Evolutionary conservation across 1,140 invertebrate species (phyloP).

Genomic region (Cydia pomonella): DNA sequence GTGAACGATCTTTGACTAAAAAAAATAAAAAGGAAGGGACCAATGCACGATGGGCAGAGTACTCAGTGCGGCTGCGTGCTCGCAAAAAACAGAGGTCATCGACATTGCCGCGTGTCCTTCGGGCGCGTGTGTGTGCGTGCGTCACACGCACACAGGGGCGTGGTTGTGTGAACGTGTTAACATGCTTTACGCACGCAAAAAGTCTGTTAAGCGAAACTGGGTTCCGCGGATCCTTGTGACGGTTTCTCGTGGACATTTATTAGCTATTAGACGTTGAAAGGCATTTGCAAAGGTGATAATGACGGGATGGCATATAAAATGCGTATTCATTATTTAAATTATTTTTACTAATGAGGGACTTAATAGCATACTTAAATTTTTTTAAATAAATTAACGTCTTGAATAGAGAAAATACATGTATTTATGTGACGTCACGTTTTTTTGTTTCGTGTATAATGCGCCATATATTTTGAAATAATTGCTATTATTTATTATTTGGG

Average conservation of each 20-base stretch:
- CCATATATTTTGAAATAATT: too few species aligned
- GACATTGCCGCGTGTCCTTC: conserved; percentile 76
- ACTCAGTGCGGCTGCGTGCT: conserved; percentile 63
- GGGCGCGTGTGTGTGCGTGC: conserved; percentile 57
- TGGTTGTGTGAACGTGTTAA: conserved; percentile 23
- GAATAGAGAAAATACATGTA: too few species aligned
- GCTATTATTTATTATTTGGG: too few species aligned
- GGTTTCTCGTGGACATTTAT: not conserved
- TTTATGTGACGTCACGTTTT: too few species aligned
- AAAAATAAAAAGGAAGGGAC: conserved; percentile 55
- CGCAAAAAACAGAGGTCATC: conserved; percentile 76
- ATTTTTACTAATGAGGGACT: too few species aligned
- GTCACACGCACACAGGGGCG: conserved; percentile 47
- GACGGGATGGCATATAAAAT: too few species aligned
- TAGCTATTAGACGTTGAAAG: not conserved
- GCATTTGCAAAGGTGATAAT: not conserved
- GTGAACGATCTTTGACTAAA: conserved; percentile 70
- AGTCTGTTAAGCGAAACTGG: conserved; percentile 25
- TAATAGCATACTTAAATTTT: too few species aligned
- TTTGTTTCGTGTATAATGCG: too few species aligned
- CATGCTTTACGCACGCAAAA: conserved; percentile 31
- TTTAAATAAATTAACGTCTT: too few species aligned
- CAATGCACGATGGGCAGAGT: conserved; percentile 68
- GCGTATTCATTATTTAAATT: too few species aligned
- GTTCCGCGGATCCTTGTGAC: conserved; percentile 3